Evolutionary conservation across 2,888 invertebrate genomes (phyloP), one percentile per base, ranked within the genome.

Genomic region (Auanema freiburgensis): DNA sequence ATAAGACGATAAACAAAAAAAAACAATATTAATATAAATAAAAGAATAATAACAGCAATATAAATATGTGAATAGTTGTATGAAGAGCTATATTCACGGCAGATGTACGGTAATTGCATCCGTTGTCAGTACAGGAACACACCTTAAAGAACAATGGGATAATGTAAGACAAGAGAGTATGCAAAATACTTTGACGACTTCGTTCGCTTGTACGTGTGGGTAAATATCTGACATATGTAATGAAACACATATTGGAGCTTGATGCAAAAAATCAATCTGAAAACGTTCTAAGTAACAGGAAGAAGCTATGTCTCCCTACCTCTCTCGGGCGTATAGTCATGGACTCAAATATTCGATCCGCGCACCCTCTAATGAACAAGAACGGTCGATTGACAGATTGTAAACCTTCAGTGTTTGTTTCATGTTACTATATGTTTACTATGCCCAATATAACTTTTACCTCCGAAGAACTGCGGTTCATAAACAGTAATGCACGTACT

Each of bases 391-490:
- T 50, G 0, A 61, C 49, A 16, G 68, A 65, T 70, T 76, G 74
- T 0, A 76, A 55, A 2, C 76, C 74, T 75, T 51, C 56, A 68
- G n/a, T 50, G 11, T 0, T 57, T 43, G 21, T n/a, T 49, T 12
- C 24, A 11, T 57, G 23, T 18, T 18, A 46, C 24, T 54, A 33
- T 43, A 1, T 23, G 8, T 2, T 14, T 18, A 40, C 3, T 23
- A 43, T 18, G 8, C 1, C 8, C 21, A 60, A 40, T 10, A 25
- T 42, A 49, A 42, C 25, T 46, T 54, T 59, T 21, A 73, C 75
- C 76, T 54, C 74, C 74, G 52, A 76, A 69, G 59, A 69, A 76
- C 51, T 72, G 74, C 24, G 74, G 74, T 44, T 76, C 76, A 33
- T 69, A 76, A 16, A 76, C 67, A 1, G 76, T 76, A 42, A 76